Evolutionary conservation across 2,888 invertebrate species (phyloP).

Genomic region (Dicyrtoma fusca): DNA sequence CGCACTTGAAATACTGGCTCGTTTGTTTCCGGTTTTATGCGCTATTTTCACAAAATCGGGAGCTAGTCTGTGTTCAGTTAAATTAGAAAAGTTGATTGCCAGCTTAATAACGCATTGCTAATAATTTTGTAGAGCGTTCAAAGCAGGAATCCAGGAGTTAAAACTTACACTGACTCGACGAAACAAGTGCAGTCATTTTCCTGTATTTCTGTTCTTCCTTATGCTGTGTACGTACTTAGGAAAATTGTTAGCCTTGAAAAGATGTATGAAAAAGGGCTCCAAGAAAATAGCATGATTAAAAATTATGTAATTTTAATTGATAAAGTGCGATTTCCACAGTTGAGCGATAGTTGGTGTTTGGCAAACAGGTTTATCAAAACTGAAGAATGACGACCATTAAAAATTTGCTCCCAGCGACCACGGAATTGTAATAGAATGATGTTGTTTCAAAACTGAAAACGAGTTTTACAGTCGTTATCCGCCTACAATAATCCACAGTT

Average conservation of each 20-base stretch:
- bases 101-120: neutral
- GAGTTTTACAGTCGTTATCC: slow-evolving; percentile 31
- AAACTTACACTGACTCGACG: too few relatives aligned
- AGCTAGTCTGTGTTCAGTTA: too few relatives aligned
- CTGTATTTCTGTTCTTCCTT: too few relatives aligned
- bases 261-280: neutral
- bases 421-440: slow-evolving; percentile 22
- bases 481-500: slow-evolving; percentile 28
- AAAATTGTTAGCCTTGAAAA: too few relatives aligned
- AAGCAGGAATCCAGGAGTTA: too few relatives aligned
- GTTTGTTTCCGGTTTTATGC: too few relatives aligned
- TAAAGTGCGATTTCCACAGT: slow-evolving; percentile 31
- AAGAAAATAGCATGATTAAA: slow-evolving; percentile 9
- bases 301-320: slow-evolving; percentile 34
- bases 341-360: slow-evolving; percentile 25
- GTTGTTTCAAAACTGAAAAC: slow-evolving; percentile 22
- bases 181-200: too few relatives aligned
- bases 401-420: slow-evolving; percentile 22
- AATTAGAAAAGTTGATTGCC: too few relatives aligned
- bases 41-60: too few relatives aligned
- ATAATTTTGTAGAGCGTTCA: slow-evolving; percentile 2
- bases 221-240: too few relatives aligned
- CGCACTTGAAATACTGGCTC: too few relatives aligned
- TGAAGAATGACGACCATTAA: slow-evolving; percentile 5
- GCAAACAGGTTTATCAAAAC: slow-evolving; percentile 27